These are phyloP conservation scores for Coregonus sp. DNA, from an alignment of 2,797 vertebrate genomes.

Conservation along the genomic window DNA sequence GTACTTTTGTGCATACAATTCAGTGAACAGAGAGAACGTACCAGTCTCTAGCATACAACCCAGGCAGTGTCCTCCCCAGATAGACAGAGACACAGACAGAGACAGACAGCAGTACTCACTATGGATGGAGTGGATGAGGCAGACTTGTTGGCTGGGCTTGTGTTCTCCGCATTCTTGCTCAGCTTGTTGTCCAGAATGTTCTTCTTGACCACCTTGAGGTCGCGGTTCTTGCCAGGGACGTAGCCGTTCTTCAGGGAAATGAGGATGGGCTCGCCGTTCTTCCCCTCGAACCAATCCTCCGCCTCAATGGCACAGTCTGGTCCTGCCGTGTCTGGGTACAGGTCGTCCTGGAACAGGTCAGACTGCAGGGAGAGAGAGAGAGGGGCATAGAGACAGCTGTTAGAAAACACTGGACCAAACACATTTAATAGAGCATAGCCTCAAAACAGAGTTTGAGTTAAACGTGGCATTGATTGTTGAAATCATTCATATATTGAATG, in stretches of 20 bases:
- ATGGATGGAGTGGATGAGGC: conserved; percentile 73
- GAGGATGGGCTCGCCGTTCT: conserved; percentile 89
- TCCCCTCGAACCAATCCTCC: conserved; percentile 95
- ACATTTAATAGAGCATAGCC: neutral
- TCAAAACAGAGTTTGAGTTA: neutral
- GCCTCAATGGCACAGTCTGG: conserved; percentile 90
- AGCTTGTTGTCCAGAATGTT: conserved; percentile 91
- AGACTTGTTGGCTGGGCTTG: conserved; percentile 77
- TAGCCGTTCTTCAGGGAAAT: conserved; percentile 96
- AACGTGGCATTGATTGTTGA: neutral
- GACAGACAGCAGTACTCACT: conserved; percentile 64
- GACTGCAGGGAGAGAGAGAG: conserved; percentile 73
- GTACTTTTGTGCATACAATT: neutral
- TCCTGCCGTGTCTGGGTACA: conserved; percentile 94
- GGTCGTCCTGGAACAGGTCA: conserved; percentile 96
- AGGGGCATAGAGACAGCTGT: conserved; percentile 6
- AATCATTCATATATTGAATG: neutral
- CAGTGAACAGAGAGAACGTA: too few species aligned
- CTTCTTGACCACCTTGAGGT: conserved; percentile 95
- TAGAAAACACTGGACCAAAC: conserved; percentile 7
- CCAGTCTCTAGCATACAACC: too few species aligned
- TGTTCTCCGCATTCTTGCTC: conserved; percentile 86
- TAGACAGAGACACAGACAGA: neutral
- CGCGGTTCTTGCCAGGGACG: conserved; percentile 88
- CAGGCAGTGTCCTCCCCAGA: too few species aligned